A percentile compares a stretch with the other conserved stretches of the same genome.
These are phyloP conservation scores for Cyanistes caeruleus DNA, from an alignment of 2,113 vertebrate genomes.

Conservation along the genomic window DNA sequence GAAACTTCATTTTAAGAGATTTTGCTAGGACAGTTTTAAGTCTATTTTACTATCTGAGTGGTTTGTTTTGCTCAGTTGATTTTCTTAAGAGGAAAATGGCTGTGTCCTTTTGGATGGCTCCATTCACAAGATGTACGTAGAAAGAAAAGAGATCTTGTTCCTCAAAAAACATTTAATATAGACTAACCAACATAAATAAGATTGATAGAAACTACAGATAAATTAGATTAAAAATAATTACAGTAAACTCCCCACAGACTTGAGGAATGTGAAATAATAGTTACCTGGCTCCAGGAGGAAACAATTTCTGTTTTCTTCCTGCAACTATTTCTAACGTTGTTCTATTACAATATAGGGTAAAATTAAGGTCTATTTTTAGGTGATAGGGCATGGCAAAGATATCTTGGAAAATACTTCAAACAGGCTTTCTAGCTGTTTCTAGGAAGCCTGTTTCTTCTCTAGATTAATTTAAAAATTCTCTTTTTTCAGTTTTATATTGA, in stretches of 20 bases:
- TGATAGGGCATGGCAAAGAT: not conserved
- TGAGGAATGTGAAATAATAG: not conserved
- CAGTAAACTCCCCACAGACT: not conserved
- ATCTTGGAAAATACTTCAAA: not conserved
- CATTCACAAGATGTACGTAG: not conserved
- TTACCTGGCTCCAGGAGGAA: not conserved
- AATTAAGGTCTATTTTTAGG: not conserved
- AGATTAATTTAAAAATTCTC: not conserved
- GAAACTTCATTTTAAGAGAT: not conserved
- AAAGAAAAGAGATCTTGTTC: not conserved
- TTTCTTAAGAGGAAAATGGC: not conserved
- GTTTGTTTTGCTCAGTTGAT: not conserved
- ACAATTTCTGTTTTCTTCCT: not conserved
- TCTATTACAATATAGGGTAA: not conserved
- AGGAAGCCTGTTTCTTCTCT: too few relatives aligned
- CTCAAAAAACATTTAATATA: not conserved
- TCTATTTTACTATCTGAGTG: not conserved
- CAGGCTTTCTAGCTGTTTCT: not conserved
- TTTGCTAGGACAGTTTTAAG: not conserved
- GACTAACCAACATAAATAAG: not conserved
- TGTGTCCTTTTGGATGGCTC: not conserved
- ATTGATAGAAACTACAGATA: not conserved
- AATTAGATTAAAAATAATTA: not conserved
- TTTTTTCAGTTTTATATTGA: not conserved
- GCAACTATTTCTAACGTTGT: not conserved